Conservation (phyloP, 2,888 invertebrate genomes). For the Fabriciana adippe region DNA sequence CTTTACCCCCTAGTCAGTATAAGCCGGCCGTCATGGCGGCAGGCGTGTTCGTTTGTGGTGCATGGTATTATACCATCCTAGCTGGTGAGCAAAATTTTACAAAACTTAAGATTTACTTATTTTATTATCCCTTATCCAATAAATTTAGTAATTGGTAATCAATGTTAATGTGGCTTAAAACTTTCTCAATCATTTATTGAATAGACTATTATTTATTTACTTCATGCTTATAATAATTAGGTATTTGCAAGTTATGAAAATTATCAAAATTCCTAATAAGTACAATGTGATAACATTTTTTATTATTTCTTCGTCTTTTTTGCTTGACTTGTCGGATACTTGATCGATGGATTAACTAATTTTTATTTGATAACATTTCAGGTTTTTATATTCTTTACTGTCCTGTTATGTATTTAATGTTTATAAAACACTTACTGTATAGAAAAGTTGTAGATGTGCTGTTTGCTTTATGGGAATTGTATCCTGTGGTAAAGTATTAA, state of each 20-base stretch:
- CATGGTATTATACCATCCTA: conserved; percentile 75
- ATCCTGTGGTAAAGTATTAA: conserved; percentile 85
- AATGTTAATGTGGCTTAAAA: too few species aligned
- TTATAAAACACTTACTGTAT: conserved; percentile 86
- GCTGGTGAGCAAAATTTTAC: conserved; percentile 57
- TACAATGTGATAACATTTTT: too few species aligned
- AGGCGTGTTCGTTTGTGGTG: conserved; percentile 65
- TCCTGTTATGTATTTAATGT: conserved; percentile 86
- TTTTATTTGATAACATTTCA: conserved; percentile 50
- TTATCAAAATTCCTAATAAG: too few species aligned
- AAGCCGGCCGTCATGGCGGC: conserved; percentile 61
- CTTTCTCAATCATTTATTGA: too few species aligned
- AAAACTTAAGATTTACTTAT: not conserved
- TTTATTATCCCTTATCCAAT: not conserved
- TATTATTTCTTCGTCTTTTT: not conserved
- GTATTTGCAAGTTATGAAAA: too few species aligned
- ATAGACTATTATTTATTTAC: too few species aligned
- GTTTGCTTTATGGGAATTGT: conserved; percentile 91
- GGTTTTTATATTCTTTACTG: conserved; percentile 84
- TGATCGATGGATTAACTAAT: not conserved
- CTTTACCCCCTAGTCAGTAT: conserved; percentile 50
- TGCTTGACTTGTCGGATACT: not conserved
- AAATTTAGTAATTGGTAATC: not conserved
- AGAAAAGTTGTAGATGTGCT: conserved; percentile 86
- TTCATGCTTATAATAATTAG: too few species aligned